Conservation (phyloP, 2,797 vertebrate genomes). For the Karalla daura region DNA sequence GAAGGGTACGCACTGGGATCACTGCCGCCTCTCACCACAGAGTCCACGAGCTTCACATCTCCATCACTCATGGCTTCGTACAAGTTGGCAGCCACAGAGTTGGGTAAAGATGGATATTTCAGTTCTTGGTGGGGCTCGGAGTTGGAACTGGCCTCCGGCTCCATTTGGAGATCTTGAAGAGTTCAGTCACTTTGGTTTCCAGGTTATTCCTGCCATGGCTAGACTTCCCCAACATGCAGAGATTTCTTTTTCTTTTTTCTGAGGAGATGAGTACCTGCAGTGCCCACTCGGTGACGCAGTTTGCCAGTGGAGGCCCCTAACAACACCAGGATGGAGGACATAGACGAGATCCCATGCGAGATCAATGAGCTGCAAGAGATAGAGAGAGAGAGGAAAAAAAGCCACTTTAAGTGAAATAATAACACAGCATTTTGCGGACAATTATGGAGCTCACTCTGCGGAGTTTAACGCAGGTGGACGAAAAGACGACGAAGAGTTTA, state of each 20-base stretch:
- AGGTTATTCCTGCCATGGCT: conserved; percentile 80
- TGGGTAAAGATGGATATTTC: conserved; percentile 67
- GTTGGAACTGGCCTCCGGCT: conserved; percentile 77
- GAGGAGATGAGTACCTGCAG: conserved; percentile 81
- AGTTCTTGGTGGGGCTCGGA: conserved; percentile 63
- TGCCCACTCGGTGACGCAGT: conserved; percentile 84
- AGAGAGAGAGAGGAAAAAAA: too few species aligned
- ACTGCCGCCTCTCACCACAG: conserved; percentile 79
- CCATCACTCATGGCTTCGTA: conserved; percentile 70
- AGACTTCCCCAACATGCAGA: conserved; percentile 68
- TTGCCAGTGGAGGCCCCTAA: conserved; percentile 73
- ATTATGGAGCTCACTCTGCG: background rate
- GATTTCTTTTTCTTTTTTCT: too few species aligned
- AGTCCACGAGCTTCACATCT: conserved; percentile 75
- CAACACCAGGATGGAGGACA: conserved; percentile 61
- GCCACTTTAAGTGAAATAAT: conserved; percentile 32
- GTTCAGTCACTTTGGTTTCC: conserved; percentile 69
- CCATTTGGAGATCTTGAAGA: conserved; percentile 78
- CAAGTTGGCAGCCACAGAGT: conserved; percentile 68
- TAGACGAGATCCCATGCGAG: conserved; percentile 59
- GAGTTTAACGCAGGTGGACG: conserved; percentile 26
- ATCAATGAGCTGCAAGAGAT: conserved; percentile 54
- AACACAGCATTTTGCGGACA: background rate
- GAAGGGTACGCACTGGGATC: conserved; percentile 79
- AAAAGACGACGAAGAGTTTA: conserved; percentile 28